Percentiles rank a stretch among this genome's conserved stretches.
Conservation (phyloP, 2,888 invertebrate genomes). For the Ethmia dodecea region DNA sequence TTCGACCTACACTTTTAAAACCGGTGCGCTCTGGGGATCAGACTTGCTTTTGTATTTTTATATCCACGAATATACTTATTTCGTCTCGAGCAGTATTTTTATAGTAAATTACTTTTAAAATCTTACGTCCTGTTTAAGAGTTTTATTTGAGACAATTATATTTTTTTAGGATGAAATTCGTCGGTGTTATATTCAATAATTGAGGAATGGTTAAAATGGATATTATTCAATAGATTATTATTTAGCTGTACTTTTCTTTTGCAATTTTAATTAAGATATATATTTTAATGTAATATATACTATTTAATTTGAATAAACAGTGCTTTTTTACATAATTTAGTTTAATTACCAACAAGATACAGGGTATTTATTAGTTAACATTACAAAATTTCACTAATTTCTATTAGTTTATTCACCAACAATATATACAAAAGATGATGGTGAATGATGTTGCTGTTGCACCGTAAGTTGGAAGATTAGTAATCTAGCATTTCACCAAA, state of each 20-base stretch:
- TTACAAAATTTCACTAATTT: slow-evolving; percentile 22
- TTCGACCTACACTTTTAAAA: slow-evolving; percentile 56
- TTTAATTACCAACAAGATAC: slow-evolving; percentile 20
- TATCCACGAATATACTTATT: slow-evolving; percentile 53
- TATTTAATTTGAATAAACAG: slow-evolving; percentile 76
- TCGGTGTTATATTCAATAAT: slow-evolving; percentile 53
- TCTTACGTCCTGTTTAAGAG: too few species aligned
- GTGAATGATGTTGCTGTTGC: slow-evolving; percentile 31
- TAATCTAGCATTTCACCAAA: too few species aligned
- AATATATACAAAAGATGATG: slow-evolving; percentile 50
- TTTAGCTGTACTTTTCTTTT: slow-evolving; percentile 72
- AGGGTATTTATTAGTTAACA: slow-evolving; percentile 6
- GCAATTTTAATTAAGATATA: slow-evolving; percentile 73
- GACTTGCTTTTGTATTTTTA: slow-evolving; percentile 76
- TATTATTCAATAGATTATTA: slow-evolving; percentile 68
- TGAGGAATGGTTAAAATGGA: slow-evolving; percentile 60
- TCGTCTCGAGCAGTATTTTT: slow-evolving; percentile 61
- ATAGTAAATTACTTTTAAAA: slow-evolving; percentile 55
- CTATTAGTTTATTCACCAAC: slow-evolving; percentile 53
- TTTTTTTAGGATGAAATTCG: slow-evolving; percentile 53
- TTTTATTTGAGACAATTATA: slow-evolving; percentile 51
- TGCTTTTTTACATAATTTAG: slow-evolving; percentile 60
- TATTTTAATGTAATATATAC: slow-evolving; percentile 76
- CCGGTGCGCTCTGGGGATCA: slow-evolving; percentile 56
- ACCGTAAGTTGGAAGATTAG: too few species aligned